phyloP scores from a whole-genome alignment of 2,113 vertebrate species.

The Ellobius talpinus region DNA sequence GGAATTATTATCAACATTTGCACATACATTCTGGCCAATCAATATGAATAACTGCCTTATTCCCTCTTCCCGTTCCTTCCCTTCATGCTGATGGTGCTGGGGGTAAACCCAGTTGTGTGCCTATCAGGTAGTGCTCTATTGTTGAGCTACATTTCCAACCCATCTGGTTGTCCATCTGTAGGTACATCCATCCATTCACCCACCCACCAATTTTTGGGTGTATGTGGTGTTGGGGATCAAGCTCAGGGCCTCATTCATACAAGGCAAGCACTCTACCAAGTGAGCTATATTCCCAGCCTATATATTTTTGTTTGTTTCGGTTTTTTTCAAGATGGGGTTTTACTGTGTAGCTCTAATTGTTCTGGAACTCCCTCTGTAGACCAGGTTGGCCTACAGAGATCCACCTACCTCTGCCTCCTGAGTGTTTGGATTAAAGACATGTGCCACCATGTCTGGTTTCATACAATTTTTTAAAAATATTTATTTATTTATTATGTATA shows the following conservation, averaged over 20 bases:
- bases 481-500: no score
- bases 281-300: neutral
- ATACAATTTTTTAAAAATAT: no score
- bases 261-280: neutral
- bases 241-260: no score
- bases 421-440: no score
- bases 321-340: no score
- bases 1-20: neutral
- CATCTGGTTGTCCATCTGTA: neutral
- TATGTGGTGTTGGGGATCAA: neutral
- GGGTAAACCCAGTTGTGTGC: neutral
- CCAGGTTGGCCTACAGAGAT: no score
- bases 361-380: no score
- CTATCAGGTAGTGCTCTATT: neutral
- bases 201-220: neutral
- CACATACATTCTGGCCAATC: conserved; percentile 2
- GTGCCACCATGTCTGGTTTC: no score
- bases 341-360: no score
- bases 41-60: neutral
- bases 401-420: no score
- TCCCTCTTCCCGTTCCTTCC: neutral
- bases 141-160: neutral
- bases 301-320: no score
- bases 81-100: neutral
- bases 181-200: neutral